These are phyloP conservation scores for Nannobrachium achirus DNA, from an alignment of 2,113 vertebrate genomes.

Conservation along the genomic window DNA sequence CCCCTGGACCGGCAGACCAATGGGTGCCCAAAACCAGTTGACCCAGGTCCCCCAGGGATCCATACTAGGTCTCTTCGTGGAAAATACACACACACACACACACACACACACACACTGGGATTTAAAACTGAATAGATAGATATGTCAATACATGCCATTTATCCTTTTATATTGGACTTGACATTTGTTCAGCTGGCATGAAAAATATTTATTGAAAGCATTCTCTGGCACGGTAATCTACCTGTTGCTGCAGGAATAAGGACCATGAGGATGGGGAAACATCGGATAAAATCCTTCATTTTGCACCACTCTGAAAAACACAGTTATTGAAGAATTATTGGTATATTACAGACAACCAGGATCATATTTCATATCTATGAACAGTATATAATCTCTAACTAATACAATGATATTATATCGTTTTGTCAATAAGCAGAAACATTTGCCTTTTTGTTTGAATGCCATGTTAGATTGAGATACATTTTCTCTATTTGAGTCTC, in stretches of 20 bases:
- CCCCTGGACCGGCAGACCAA: too few species aligned
- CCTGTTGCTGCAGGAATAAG: constrained; percentile 25
- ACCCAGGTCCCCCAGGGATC: too few species aligned
- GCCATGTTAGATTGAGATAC: background rate
- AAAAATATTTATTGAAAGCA: background rate
- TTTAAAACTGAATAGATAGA: background rate
- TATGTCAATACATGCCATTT: too few species aligned
- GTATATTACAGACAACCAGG: background rate
- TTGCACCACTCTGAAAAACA: constrained; percentile 27
- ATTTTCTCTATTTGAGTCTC: background rate
- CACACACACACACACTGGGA: too few species aligned
- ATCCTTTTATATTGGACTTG: background rate
- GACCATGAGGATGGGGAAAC: constrained; percentile 26
- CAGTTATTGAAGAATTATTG: constrained; percentile 11
- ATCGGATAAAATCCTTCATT: constrained; percentile 49
- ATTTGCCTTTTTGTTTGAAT: background rate
- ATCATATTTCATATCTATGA: background rate
- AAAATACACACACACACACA: too few species aligned
- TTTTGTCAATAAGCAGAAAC: too few species aligned
- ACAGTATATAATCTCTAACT: background rate
- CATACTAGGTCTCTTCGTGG: too few species aligned
- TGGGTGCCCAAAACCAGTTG: too few species aligned
- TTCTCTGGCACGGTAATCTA: constrained; percentile 28
- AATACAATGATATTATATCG: too few species aligned
- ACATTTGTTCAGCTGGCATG: background rate